These are phyloP conservation scores for Epinotia demarniana DNA, from an alignment of 2,888 invertebrate genomes.

Conservation along the genomic window DNA sequence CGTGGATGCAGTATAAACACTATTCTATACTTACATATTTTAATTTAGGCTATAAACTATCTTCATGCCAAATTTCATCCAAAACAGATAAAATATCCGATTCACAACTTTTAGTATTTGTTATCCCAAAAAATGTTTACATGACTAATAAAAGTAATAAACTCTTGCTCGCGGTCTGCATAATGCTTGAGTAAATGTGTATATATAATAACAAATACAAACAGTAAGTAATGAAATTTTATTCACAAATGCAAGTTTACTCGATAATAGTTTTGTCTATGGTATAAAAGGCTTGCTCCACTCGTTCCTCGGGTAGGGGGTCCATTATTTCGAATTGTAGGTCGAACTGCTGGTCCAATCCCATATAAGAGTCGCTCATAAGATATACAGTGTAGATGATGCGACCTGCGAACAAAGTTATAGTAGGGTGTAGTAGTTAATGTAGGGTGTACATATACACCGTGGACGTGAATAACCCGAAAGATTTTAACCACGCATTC, in stretches of 20 bases:
- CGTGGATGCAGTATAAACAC: too few species aligned
- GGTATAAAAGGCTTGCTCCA: conserved; percentile 66
- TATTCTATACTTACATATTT: too few species aligned
- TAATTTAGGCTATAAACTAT: too few species aligned
- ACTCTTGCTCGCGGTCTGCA: neutral
- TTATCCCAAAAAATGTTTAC: neutral
- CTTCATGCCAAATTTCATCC: too few species aligned
- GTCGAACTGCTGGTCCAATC: conserved; percentile 95
- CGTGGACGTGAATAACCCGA: too few species aligned
- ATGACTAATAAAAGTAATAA: neutral
- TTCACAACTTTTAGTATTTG: neutral
- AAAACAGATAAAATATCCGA: neutral
- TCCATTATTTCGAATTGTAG: conserved; percentile 82
- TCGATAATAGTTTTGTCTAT: conserved; percentile 71
- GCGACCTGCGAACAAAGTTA: conserved; percentile 86
- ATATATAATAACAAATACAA: conserved; percentile 33
- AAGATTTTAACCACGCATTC: too few species aligned
- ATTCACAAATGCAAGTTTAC: conserved; percentile 53
- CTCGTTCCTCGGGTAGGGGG: conserved; percentile 67
- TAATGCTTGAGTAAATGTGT: neutral
- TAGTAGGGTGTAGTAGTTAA: too few species aligned
- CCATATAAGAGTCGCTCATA: conserved; percentile 96
- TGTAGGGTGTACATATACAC: too few species aligned
- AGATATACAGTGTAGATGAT: conserved; percentile 92
- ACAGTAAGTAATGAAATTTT: conserved; percentile 55